Base-by-base conservation (phyloP, 2,888 invertebrate genomes). In the Lasiommata megera region DNA sequence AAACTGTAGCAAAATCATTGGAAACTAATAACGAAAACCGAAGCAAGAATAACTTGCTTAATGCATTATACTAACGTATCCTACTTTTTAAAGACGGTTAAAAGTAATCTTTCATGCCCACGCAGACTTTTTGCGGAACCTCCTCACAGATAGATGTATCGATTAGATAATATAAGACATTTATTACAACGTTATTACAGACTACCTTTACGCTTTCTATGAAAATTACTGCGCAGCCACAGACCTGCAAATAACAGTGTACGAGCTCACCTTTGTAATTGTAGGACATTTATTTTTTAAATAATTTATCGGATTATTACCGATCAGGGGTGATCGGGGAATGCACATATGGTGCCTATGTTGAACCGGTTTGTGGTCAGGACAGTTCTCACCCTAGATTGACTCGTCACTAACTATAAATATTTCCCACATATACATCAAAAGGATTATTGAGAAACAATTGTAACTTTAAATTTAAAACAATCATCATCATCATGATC, bases 101-200 rank as follows among this genome's bases (percentile, higher is more conserved):
- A 34, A 34, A 11, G 11, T 34, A 34, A 1, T 34, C 9, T 34
- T 34, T 34, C 11, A 34, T 29, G 61, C 61, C 58, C 55, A 56
- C 61, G 44, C 53, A 37, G 29, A 58, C 29, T 56, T 51, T 58
- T 47, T 50, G 44, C 52, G 29, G 29, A 34, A 41, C 29, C 44
- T 40, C 40, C 56, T 34, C 50, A 47, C 60, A 56, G 65, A 66
- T 66, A 67, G 71, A 73, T 71, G 53, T 55, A 52, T 63, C 56
- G 66, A 69, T 68, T 61, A 73, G 72, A 72, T 73, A 66, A 55
- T 60, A 14, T 57, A 48, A 62, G 56, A 61, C 65, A 72, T 72
- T 71, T 69, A 70, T 65, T 43, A 57, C 56, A 57, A 55, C 60
- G 61, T 72, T 66, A 68, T 67, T 67, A 67, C 53, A 67, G 56